Percentiles rank a stretch among this genome's conserved stretches.
phyloP scores from a whole-genome alignment of 1,140 invertebrate genomes.

The Drosophila asahinai region DNA sequence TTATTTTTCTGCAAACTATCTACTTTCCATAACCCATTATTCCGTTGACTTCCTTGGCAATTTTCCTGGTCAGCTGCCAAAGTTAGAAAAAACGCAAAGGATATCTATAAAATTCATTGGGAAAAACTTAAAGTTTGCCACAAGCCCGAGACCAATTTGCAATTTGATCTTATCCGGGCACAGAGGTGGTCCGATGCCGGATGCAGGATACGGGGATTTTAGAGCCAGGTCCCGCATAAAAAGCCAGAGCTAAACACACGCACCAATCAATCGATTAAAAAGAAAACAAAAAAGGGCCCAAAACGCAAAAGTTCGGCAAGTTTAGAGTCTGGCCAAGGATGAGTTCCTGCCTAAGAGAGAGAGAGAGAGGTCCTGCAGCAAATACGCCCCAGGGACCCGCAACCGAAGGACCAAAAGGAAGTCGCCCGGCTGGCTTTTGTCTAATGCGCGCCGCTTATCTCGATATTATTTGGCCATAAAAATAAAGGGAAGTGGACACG shows the following conservation, averaged over 20 bases:
- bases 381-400: constrained; percentile 42
- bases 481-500: constrained; percentile 35
- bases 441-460: constrained; percentile 73
- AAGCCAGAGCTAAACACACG: constrained; percentile 57
- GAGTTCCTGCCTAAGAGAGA: not conserved
- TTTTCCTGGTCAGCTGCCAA: not conserved
- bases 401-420: constrained; percentile 28
- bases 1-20: too few species aligned
- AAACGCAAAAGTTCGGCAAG: constrained; percentile 3
- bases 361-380: constrained; percentile 7
- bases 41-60: too few species aligned
- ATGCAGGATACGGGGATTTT: constrained; percentile 9
- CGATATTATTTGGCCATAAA: constrained; percentile 78
- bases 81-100: not conserved
- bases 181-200: constrained; percentile 9
- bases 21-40: not conserved
- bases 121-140: constrained; percentile 23
- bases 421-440: constrained; percentile 48
- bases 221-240: constrained; percentile 64
- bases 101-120: constrained; percentile 5
- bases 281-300: constrained; percentile 6
- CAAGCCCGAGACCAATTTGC: constrained; percentile 54
- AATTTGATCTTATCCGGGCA: constrained; percentile 68
- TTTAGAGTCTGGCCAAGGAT: constrained; percentile 12
- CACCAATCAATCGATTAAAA: constrained; percentile 81